Conservation (phyloP, 1,140 invertebrate genomes). For the Euglossa dilemma region DNA sequence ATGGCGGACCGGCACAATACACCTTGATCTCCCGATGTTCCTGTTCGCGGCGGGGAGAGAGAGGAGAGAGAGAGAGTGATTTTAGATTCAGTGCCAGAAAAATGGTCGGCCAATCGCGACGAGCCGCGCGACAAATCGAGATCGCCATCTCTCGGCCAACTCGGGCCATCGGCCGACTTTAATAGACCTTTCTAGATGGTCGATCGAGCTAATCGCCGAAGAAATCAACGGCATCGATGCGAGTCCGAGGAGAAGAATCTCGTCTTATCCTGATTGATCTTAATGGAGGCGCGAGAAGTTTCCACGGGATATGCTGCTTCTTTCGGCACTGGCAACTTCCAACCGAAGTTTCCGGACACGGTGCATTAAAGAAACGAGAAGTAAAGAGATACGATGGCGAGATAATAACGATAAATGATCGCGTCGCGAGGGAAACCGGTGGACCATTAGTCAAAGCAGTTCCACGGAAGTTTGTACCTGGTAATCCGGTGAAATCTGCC, state of each 20-base stretch:
- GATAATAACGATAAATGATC: slow-evolving; percentile 52
- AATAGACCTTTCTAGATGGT: slow-evolving; percentile 32
- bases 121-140: slow-evolving; percentile 53
- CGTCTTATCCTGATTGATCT: not conserved
- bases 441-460: slow-evolving; percentile 35
- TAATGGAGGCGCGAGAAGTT: not conserved
- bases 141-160: slow-evolving; percentile 63
- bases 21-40: slow-evolving; percentile 3
- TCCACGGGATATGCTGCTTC: not conserved
- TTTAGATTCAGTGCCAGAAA: slow-evolving; percentile 67
- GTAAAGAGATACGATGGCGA: not conserved
- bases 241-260: not conserved
- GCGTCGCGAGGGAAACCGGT: not conserved
- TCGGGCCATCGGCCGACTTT: slow-evolving; percentile 36
- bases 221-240: slow-evolving; percentile 16
- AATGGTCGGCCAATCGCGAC: slow-evolving; percentile 55
- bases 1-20: slow-evolving; percentile 59
- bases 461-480: slow-evolving; percentile 9
- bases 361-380: not conserved
- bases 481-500: not conserved
- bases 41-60: not conserved
- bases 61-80: slow-evolving; percentile 48
- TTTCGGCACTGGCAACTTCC: not conserved
- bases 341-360: not conserved
- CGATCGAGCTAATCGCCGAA: slow-evolving; percentile 4